phyloP scores from a whole-genome alignment of 2,113 vertebrate species.

The Azemiops feae region DNA sequence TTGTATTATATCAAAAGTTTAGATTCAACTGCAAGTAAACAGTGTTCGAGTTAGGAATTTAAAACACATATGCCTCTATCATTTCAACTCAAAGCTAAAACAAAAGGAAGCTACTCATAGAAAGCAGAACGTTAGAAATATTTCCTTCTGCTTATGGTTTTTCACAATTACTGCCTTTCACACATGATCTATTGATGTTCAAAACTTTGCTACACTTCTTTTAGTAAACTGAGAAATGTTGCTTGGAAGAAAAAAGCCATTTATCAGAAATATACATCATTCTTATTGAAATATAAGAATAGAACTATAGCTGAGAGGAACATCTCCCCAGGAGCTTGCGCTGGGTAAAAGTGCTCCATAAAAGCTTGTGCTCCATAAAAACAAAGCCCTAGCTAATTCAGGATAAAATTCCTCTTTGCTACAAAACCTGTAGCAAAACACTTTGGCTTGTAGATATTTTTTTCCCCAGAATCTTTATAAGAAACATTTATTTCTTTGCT shows the following conservation, averaged over 20 bases:
- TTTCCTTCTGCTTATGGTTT: neutral
- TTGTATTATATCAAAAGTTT: neutral
- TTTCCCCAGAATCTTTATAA: neutral
- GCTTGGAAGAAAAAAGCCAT: too few relatives aligned
- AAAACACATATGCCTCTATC: neutral
- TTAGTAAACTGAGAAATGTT: neutral
- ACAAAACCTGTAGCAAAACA: neutral
- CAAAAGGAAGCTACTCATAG: neutral
- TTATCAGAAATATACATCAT: constrained; percentile 40
- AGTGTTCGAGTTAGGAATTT: neutral
- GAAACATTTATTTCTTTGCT: neutral
- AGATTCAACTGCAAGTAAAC: neutral
- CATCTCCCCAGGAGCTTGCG: constrained; percentile 30
- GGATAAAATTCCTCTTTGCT: neutral
- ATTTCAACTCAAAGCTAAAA: neutral
- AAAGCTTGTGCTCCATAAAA: neutral
- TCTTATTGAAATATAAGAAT: constrained; percentile 17
- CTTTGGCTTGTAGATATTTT: constrained; percentile 8
- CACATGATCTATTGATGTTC: neutral
- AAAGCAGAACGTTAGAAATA: neutral
- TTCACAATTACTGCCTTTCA: neutral
- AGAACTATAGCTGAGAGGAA: constrained; percentile 28
- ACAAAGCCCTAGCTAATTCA: neutral
- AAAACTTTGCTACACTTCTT: neutral
- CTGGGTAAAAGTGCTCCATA: neutral